Evolutionary conservation across 2,113 vertebrate species (phyloP).

Genomic region (Seriola rivoliana): DNA sequence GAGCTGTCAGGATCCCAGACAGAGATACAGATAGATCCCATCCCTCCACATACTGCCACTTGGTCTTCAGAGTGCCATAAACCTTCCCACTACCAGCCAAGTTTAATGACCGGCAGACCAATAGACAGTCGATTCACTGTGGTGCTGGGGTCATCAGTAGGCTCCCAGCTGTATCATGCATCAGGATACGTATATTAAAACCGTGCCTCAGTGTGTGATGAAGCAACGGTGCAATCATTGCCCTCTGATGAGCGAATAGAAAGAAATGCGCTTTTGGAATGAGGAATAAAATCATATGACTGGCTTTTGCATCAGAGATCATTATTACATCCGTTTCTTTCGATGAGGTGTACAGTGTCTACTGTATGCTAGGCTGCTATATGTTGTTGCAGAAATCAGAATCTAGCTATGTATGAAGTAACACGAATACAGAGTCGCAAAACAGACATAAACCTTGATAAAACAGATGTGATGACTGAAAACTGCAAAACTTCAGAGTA

Average conservation of each 20-base stretch:
- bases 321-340: background rate
- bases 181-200: background rate
- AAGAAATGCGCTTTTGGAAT: background rate
- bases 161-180: background rate
- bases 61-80: conserved; percentile 46
- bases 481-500: background rate
- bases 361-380: background rate
- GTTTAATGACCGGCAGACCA: conserved; percentile 27
- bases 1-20: conserved; percentile 79
- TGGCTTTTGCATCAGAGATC: background rate
- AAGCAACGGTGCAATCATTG: background rate
- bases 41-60: conserved; percentile 59
- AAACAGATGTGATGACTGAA: background rate
- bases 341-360: background rate
- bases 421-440: background rate
- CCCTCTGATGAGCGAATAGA: background rate
- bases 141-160: conserved; percentile 29
- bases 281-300: background rate
- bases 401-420: background rate
- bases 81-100: conserved; percentile 45
- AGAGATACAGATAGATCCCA: conserved; percentile 75
- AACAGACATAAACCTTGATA: background rate
- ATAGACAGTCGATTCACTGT: conserved; percentile 19
- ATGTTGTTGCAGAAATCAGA: background rate
- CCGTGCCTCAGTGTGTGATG: background rate